phyloP scores from a whole-genome alignment of 64 coral and sea anemone species.

The Dendrophyllia cribrosa region DNA sequence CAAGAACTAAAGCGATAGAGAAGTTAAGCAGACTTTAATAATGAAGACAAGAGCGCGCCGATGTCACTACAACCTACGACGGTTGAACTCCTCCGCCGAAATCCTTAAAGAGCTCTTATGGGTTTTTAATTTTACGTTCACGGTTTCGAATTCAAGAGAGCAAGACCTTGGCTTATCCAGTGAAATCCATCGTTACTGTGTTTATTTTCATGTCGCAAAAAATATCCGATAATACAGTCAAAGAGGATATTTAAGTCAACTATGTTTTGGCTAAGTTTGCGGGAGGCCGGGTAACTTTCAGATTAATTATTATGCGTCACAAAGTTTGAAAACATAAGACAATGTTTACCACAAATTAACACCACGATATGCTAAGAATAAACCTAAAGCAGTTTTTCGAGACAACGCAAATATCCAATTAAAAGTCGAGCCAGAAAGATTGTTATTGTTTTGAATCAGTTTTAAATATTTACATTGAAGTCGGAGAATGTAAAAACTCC shows the following conservation, averaged over 20 bases:
- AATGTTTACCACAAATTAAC: background rate
- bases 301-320: background rate
- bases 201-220: background rate
- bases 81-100: no score
- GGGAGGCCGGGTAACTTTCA: background rate
- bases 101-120: background rate
- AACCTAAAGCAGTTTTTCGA: background rate
- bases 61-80: background rate
- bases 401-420: background rate
- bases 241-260: background rate
- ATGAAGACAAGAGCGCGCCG: background rate
- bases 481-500: background rate
- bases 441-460: background rate
- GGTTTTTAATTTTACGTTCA: background rate
- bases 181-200: background rate
- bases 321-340: background rate
- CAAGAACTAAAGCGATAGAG: background rate
- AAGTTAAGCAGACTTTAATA: background rate
- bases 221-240: background rate
- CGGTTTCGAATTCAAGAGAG: no score
- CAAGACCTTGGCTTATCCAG: background rate
- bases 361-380: background rate
- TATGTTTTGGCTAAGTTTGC: background rate
- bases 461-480: slow-evolving; percentile 1
- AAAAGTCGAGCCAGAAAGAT: background rate